These are phyloP conservation scores for Sipunculus nudus DNA, from an alignment of 2,888 invertebrate genomes.

Conservation along the genomic window DNA sequence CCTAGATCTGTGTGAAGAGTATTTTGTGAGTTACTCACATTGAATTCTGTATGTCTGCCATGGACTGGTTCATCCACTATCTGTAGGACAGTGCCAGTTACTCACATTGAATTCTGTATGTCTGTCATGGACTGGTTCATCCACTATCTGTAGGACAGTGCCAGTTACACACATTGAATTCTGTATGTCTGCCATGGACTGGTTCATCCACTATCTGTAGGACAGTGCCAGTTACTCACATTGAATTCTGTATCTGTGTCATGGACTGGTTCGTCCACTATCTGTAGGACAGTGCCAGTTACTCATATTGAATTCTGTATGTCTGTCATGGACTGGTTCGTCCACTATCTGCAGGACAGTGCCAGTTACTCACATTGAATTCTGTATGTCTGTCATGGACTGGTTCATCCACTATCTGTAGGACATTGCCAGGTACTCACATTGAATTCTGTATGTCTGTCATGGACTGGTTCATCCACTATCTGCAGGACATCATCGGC, in stretches of 20 bases:
- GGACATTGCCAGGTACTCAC: too few species aligned
- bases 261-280: slow-evolving; percentile 56
- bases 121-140: slow-evolving; percentile 58
- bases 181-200: slow-evolving; percentile 67
- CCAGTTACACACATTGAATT: slow-evolving; percentile 76
- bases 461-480: slow-evolving; percentile 57
- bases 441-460: slow-evolving; percentile 73
- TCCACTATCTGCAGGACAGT: slow-evolving; percentile 56
- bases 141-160: slow-evolving; percentile 54
- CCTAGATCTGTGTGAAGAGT: too few species aligned
- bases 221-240: too few species aligned
- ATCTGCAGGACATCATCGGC: slow-evolving; percentile 57
- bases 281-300: too few species aligned
- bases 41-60: slow-evolving; percentile 73
- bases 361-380: slow-evolving; percentile 75
- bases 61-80: slow-evolving; percentile 57
- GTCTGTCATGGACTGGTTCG: slow-evolving; percentile 57
- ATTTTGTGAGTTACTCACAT: too few species aligned
- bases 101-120: slow-evolving; percentile 74
- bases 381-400: slow-evolving; percentile 69
- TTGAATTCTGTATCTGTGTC: slow-evolving; percentile 73
- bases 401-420: slow-evolving; percentile 56
- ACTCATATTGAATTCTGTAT: slow-evolving; percentile 75
- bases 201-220: slow-evolving; percentile 57
- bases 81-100: too few species aligned